Evolutionary conservation across 2,797 vertebrate genomes (phyloP), one percentile per base, ranked within the genome.

Genomic region (Rhincodon typus): DNA sequence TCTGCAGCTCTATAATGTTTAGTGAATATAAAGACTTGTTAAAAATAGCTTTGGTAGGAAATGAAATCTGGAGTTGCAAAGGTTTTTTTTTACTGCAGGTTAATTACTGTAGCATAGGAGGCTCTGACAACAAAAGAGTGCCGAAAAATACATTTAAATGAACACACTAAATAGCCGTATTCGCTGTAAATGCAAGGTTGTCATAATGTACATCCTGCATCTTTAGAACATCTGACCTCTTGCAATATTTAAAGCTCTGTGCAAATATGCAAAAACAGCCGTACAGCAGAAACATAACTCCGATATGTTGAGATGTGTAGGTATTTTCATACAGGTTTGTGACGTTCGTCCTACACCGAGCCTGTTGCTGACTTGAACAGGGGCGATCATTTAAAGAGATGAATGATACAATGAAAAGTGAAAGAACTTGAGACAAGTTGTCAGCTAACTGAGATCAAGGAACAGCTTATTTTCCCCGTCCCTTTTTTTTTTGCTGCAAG

Each of bases 41-140:
- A 96, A 96, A 97, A 96, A 97, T 97, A 97, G 97, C 96, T 96
- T 97, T 98, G 97, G 96, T 96, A 97, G 97, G 97, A 97, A 98
- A 98, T 97, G 97, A 98, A 95, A 98, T 97, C 97, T 97, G 97
- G 97, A 97, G 97, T 97, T 98, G 98, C 97, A 97, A 97, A 97
- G 97, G 98, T 97, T 98, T 98, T 97, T 98, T 98, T 98, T 98
- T 98, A 98, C 98, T 97, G 97, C 96, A 97, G 98, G 98, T 98
- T 98, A 99, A 99, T 99, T 98, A 99, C 98, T 96, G 96, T 97
- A 99, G 98, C 97, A 97, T 97, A 97, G 97, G 96, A 97, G 98
- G 98, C 98, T 98, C 97, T 97, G 98, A 98, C 98, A 98, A 98
- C 97, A 98, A 98, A 98, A 97, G 97, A 98, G 97, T 97, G 97